Percentiles rank a stretch among this genome's conserved stretches.
Evolutionary conservation across 1,140 invertebrate genomes (phyloP).

Genomic region (Atta colombica): DNA sequence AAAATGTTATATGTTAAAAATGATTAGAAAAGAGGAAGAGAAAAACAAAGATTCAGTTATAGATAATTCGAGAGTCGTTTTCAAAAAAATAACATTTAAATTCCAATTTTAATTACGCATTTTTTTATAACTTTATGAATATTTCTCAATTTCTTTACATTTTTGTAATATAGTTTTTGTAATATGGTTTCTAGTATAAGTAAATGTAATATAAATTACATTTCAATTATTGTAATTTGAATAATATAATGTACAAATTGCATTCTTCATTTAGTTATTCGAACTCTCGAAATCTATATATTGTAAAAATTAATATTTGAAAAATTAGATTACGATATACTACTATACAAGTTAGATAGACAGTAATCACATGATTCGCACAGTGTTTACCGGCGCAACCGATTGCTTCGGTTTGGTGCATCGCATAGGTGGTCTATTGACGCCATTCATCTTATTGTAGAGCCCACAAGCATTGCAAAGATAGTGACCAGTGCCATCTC

Average conservation of each 20-base stretch:
- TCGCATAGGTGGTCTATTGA: constrained; percentile 91
- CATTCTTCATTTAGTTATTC: too few species aligned
- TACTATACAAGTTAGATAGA: background rate
- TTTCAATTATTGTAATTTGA: background rate
- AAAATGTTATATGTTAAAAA: background rate
- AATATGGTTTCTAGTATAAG: background rate
- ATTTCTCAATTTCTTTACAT: too few species aligned
- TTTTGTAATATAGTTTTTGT: too few species aligned
- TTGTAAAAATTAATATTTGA: background rate
- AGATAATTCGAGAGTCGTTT: background rate
- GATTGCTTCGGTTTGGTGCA: constrained; percentile 87
- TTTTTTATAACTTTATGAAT: too few species aligned
- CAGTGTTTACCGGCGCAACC: constrained; percentile 78
- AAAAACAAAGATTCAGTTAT: background rate
- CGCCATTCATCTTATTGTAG: constrained; percentile 95
- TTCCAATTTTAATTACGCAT: too few species aligned
- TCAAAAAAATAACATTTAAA: too few species aligned
- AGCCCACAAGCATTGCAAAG: constrained; percentile 96
- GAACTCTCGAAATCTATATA: background rate
- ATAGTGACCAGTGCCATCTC: constrained; percentile 96
- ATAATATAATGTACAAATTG: background rate
- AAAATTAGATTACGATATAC: background rate
- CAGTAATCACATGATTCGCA: constrained; percentile 43
- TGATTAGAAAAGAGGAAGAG: background rate
- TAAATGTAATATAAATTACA: too few species aligned